Evolutionary conservation across 1,140 invertebrate genomes (phyloP).

Genomic region (Achroia grisella): DNA sequence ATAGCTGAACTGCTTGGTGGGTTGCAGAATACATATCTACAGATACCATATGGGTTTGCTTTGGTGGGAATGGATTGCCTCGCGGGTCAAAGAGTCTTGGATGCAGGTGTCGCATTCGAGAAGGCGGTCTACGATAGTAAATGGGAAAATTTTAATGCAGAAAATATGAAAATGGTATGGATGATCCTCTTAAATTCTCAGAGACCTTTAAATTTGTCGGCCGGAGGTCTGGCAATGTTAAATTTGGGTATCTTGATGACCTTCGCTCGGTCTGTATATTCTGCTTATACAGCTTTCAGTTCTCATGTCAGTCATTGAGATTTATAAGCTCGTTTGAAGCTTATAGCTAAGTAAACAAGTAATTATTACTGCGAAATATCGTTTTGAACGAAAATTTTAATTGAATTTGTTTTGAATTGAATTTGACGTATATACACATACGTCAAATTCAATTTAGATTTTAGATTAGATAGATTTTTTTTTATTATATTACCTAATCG

Average conservation of each 20-base stretch:
- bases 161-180: slow-evolving; percentile 34
- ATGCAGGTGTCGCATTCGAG: slow-evolving; percentile 31
- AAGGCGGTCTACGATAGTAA: slow-evolving; percentile 36
- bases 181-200: slow-evolving; percentile 38
- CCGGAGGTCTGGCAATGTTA: neutral
- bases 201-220: slow-evolving; percentile 11
- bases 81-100: slow-evolving; percentile 37
- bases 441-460: too few species aligned
- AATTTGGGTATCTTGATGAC: neutral
- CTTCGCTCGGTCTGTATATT: slow-evolving; percentile 1
- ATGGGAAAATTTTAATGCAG: slow-evolving; percentile 41
- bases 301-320: neutral
- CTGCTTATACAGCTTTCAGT: neutral
- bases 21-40: slow-evolving; percentile 42
- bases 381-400: too few species aligned
- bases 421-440: too few species aligned
- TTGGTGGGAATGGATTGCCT: slow-evolving; percentile 42
- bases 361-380: too few species aligned
- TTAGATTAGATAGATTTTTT: too few species aligned
- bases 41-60: slow-evolving; percentile 38
- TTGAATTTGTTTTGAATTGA: too few species aligned
- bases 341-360: too few species aligned
- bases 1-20: slow-evolving; percentile 39
- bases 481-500: too few species aligned
- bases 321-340: too few species aligned